Base-by-base conservation (phyloP, 2,888 invertebrate species). In the Chorisops tibialis region DNA sequence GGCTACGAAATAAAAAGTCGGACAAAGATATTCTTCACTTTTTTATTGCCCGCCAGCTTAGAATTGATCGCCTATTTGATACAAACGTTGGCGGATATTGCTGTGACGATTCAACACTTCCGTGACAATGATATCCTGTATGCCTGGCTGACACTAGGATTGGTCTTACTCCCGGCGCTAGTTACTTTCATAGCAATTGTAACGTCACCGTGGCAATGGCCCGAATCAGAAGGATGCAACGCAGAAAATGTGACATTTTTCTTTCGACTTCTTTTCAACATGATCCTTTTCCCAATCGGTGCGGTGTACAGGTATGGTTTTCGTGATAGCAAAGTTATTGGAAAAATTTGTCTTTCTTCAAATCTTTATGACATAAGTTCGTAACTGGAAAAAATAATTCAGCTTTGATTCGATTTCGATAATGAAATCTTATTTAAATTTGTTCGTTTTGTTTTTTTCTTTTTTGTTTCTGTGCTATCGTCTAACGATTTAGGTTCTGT, bases 61-160 rank as follows among this genome's bases (percentile, higher is more conserved):
- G 84, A 85, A 11, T 81, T 87, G 45, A 65, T 85, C 1, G 74
- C 89, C 24, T 91, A 87, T 69, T 79, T 88, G 37, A 77, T 85
- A 3, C 81, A 89, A 56, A 84, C 88, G 39, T 83, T 87, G 16
- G 83, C 83, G 43, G 91, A 91, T 72, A 73, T 87, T 30, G 84
- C 85, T 1, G 80, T 89, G 2, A 81, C 86, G 52, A 80, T 81
- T 65, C 84, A 86, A 71, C 86, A 89, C 71, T 83, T 83, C 66
- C 78, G 78, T 16, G 83, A 83, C 69, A 80, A 81, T 4, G 83
- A 87, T 72, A 76, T 81, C 14, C 74, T 78, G 62, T 81, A 79
- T 72, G 82, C 78, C 2, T 73, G 75, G 37, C 70, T 80, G 9
- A 83, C 83, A 0, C 56, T 82, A 16, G 70, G 76, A 45, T 71